phyloP scores from a whole-genome alignment of 2,797 vertebrate species.

The Monodelphis domestica region DNA sequence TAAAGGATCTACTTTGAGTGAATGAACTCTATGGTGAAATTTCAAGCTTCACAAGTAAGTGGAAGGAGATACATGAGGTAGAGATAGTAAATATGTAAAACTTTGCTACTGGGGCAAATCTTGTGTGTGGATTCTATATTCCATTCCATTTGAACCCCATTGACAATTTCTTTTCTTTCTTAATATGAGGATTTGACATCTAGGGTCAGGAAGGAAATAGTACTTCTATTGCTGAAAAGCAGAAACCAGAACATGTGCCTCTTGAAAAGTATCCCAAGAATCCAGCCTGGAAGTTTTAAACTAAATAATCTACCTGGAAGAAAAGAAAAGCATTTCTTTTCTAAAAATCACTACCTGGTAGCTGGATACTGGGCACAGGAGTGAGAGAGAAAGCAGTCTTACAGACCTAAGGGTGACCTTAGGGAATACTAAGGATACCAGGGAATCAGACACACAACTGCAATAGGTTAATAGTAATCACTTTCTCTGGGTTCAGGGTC shows the following conservation, averaged over 20 bases:
- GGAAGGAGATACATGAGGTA: not conserved
- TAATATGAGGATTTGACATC: not conserved
- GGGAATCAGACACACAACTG: no score
- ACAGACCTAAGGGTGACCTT: no score
- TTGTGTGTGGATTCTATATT: not conserved
- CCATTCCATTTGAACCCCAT: not conserved
- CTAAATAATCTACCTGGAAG: not conserved
- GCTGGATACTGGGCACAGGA: no score
- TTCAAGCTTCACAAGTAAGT: not conserved
- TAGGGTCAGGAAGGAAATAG: not conserved
- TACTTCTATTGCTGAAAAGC: not conserved
- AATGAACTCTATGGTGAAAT: not conserved
- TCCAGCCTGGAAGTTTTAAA: not conserved
- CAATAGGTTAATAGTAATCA: no score
- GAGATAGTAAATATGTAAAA: not conserved
- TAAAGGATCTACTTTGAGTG: not conserved
- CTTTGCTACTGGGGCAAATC: not conserved
- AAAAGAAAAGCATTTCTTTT: no score
- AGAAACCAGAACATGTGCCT: not conserved
- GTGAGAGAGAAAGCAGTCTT: no score
- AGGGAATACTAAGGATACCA: no score
- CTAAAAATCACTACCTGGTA: no score
- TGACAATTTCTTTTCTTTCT: not conserved
- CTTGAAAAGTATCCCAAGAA: not conserved
- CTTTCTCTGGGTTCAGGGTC: no score